Percentiles rank a stretch among this genome's conserved stretches.
Conservation (phyloP, 2,113 vertebrate genomes). For the Nothobranchius kuhntae region DNA sequence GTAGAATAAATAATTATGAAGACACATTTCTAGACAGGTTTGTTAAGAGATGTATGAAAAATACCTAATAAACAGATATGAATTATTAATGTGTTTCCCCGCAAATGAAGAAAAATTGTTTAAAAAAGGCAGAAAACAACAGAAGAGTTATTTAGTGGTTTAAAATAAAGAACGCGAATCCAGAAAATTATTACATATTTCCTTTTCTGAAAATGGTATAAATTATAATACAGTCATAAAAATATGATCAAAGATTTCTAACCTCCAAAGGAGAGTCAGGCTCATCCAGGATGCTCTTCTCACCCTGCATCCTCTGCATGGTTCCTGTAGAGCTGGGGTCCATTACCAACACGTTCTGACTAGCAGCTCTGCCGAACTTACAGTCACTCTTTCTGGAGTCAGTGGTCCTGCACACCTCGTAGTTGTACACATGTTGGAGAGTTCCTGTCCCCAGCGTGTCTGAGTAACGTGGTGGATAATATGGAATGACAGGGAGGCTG, state of each 20-base stretch:
- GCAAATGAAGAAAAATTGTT: no score
- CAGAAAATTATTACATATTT: background rate
- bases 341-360: conserved; percentile 23
- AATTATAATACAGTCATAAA: no score
- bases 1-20: no score
- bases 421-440: conserved; percentile 1
- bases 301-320: conserved; percentile 11
- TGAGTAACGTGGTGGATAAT: conserved; percentile 5
- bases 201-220: no score
- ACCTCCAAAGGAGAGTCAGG: conserved; percentile 20
- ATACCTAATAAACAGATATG: no score
- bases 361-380: conserved; percentile 3
- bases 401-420: conserved; percentile 16
- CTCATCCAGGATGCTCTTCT: conserved; percentile 30
- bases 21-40: no score
- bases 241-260: background rate
- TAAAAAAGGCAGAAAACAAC: no score
- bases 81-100: no score
- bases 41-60: no score
- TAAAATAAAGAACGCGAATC: no score
- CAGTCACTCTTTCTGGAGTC: conserved; percentile 55
- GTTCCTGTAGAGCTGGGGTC: conserved; percentile 14
- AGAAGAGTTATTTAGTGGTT: no score
- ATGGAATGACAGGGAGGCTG: conserved; percentile 4
- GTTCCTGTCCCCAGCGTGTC: conserved; percentile 5